Percentiles rank a stretch among this genome's conserved stretches.
Conservation (phyloP, 2,888 invertebrate species). For the Aricia artaxerxes region DNA sequence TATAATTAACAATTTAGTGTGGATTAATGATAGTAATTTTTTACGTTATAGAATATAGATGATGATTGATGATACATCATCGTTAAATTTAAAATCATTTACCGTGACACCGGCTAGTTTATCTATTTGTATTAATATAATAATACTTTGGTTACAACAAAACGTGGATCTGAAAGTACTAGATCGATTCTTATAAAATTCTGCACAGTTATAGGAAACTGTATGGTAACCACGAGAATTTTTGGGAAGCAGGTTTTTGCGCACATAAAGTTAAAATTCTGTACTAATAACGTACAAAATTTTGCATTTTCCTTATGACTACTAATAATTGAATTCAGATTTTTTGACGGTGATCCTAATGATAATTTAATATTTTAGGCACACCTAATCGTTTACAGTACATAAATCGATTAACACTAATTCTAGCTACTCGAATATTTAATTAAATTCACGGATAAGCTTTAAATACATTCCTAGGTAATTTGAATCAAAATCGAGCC, state of each 20-base stretch:
- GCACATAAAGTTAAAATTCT: too few relatives aligned
- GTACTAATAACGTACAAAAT: background rate
- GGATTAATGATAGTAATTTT: conserved; percentile 37
- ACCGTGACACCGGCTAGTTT: background rate
- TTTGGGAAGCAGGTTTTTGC: too few relatives aligned
- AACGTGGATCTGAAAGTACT: too few relatives aligned
- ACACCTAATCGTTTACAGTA: conserved; percentile 7
- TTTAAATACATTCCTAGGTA: conserved; percentile 54
- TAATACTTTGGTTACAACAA: too few relatives aligned
- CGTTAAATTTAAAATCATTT: conserved; percentile 18
- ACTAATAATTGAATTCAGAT: background rate
- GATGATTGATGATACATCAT: background rate
- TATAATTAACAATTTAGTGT: conserved; percentile 49
- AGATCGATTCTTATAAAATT: too few relatives aligned
- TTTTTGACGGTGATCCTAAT: background rate
- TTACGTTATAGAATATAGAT: background rate
- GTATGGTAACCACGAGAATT: too few relatives aligned
- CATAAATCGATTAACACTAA: background rate
- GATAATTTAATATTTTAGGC: background rate
- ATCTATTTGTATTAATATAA: too few relatives aligned
- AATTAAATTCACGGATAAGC: conserved; percentile 49
- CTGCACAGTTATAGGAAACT: too few relatives aligned
- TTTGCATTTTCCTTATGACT: background rate
- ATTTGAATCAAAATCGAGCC: conserved; percentile 51
- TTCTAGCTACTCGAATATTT: conserved; percentile 37